These are phyloP conservation scores for Platygyra sinensis DNA, from an alignment of 64 coral and sea anemone genomes.

Conservation along the genomic window DNA sequence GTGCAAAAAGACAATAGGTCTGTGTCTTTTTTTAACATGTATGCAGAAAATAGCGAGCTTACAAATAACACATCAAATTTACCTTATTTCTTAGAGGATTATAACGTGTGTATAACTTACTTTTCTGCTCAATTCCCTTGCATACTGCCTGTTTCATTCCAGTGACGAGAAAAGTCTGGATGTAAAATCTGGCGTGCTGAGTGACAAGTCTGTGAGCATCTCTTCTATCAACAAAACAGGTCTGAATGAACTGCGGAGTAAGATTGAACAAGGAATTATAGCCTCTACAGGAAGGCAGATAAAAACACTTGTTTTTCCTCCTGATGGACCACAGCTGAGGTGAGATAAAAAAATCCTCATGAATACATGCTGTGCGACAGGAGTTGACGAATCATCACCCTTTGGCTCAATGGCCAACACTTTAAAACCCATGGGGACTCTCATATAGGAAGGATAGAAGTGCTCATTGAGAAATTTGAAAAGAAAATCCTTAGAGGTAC, in stretches of 20 bases:
- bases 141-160: background rate
- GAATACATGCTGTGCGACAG: too few species aligned
- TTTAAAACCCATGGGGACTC: too few species aligned
- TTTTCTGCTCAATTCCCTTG: background rate
- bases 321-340: conserved; percentile 93
- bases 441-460: too few species aligned
- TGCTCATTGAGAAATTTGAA: too few species aligned
- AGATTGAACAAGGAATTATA: conserved; percentile 79
- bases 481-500: too few species aligned
- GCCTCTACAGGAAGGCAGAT: conserved; percentile 82
- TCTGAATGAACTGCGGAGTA: conserved; percentile 57
- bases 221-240: conserved; percentile 84
- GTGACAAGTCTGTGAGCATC: background rate
- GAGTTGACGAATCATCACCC: too few species aligned
- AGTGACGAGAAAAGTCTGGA: background rate
- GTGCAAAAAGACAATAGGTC: too few species aligned
- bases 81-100: too few species aligned
- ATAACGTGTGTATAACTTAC: background rate
- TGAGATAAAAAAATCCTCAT: background rate
- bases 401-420: too few species aligned
- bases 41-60: background rate
- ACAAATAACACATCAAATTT: background rate
- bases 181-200: background rate
- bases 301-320: conserved; percentile 75
- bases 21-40: too few species aligned